Conservation (phyloP, 2,888 invertebrate species). For the Drosophila melanosoma region DNA sequence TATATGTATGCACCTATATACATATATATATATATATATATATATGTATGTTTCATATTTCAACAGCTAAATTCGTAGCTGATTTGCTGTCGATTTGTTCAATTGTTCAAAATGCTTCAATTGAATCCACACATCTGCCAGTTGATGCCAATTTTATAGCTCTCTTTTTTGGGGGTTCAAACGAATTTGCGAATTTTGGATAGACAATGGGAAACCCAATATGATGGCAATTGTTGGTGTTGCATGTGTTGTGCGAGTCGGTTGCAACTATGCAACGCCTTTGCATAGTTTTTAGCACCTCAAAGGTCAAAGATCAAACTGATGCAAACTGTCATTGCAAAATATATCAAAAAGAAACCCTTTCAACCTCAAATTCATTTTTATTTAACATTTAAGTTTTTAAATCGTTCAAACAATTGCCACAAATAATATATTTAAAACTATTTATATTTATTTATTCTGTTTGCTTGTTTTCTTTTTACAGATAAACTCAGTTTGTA, state of each 20-base stretch:
- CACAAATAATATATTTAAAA: not conserved
- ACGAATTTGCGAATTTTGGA: constrained; percentile 11
- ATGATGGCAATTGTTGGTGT: constrained; percentile 22
- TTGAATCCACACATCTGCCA: constrained; percentile 37
- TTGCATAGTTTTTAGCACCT: constrained; percentile 29
- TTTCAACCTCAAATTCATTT: not conserved
- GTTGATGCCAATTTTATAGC: constrained; percentile 37
- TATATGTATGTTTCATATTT: constrained; percentile 40
- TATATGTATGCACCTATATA: not conserved
- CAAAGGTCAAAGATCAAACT: constrained; percentile 56
- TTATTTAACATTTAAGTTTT: not conserved
- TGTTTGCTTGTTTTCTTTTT: not conserved
- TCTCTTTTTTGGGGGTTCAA: constrained; percentile 33
- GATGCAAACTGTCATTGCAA: not conserved
- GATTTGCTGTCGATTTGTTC: constrained; percentile 46
- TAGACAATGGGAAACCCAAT: not conserved
- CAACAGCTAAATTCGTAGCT: constrained; percentile 44
- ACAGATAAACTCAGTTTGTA: not conserved
- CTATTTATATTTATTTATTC: not conserved
- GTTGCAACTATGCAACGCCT: constrained; percentile 29
- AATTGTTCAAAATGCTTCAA: constrained; percentile 47
- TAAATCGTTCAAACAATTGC: not conserved
- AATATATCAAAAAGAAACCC: not conserved
- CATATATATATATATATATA: not conserved
- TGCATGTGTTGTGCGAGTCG: not conserved